Evolutionary conservation across 37 sponge, comb jelly and placozoan species (phyloP).

Genomic region (Dysidea cf. avara): DNA sequence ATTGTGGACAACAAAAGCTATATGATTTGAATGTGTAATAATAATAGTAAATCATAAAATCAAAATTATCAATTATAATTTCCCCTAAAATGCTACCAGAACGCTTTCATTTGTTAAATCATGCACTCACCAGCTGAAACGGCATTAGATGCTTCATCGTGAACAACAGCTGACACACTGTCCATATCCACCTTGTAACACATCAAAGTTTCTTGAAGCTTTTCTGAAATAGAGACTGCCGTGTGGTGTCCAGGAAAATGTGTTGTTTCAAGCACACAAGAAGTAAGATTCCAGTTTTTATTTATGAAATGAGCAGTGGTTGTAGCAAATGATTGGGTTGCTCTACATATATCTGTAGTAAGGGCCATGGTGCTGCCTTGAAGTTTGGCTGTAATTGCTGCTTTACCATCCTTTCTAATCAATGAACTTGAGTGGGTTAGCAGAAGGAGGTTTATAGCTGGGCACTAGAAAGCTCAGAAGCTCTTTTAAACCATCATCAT

Average conservation of each 20-base stretch:
- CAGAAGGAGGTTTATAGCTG: background rate
- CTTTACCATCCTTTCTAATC: background rate
- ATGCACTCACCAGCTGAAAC: conserved; percentile 2
- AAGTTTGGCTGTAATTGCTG: background rate
- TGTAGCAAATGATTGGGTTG: background rate
- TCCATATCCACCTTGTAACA: background rate
- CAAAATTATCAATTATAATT: no score
- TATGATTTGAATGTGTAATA: no score
- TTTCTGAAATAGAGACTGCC: background rate
- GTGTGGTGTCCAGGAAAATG: conserved; percentile 11
- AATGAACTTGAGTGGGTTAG: background rate
- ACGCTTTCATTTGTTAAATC: no score
- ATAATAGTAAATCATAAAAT: no score
- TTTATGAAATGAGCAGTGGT: background rate
- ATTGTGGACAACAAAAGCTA: no score
- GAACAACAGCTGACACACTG: background rate
- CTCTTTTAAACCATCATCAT: background rate
- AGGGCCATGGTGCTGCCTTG: background rate
- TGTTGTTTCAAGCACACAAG: conserved; percentile 6
- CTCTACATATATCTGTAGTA: conserved; percentile 7
- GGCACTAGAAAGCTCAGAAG: background rate
- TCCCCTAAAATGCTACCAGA: no score
- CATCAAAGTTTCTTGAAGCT: background rate
- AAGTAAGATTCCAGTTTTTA: background rate
- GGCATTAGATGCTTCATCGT: background rate